Conservation (phyloP, 2,888 invertebrate species). For the Heteropelma amictum region DNA sequence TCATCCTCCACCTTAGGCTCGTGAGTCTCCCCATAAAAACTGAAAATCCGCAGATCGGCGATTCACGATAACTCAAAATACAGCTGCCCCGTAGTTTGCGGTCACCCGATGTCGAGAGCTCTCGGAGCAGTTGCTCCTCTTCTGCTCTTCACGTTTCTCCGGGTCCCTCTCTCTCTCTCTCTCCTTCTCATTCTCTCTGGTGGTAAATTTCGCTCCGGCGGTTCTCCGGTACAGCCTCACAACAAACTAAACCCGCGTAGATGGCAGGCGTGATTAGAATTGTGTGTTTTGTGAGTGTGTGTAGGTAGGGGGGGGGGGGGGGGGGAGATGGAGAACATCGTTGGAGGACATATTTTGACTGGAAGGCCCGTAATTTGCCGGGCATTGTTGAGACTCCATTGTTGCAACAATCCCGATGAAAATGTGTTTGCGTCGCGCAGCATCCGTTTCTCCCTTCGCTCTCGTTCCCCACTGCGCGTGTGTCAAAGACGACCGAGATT, state of each 20-base stretch:
- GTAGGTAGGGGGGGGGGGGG: too few relatives aligned
- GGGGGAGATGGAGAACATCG: constrained; percentile 52
- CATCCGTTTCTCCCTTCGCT: constrained; percentile 10
- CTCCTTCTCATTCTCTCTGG: constrained; percentile 18
- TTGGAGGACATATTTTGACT: constrained; percentile 73
- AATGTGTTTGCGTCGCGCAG: constrained; percentile 24
- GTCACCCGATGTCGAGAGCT: constrained; percentile 66
- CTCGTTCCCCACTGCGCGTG: too few relatives aligned
- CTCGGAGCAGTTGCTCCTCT: constrained; percentile 23
- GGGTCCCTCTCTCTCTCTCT: constrained; percentile 16
- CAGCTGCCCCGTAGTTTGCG: constrained; percentile 75
- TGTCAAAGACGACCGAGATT: constrained; percentile 32
- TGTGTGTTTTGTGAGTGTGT: constrained; percentile 24
- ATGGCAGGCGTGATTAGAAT: constrained; percentile 61
- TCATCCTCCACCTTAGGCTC: constrained; percentile 3
- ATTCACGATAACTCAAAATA: constrained; percentile 75
- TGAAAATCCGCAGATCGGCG: constrained; percentile 75
- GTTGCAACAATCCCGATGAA: constrained; percentile 62
- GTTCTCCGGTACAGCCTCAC: constrained; percentile 27
- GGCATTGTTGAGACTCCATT: constrained; percentile 69
- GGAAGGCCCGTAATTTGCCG: constrained; percentile 73
- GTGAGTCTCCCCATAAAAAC: constrained; percentile 57
- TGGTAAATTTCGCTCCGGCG: constrained; percentile 33
- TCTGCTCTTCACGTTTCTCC: too few relatives aligned
- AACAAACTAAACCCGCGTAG: constrained; percentile 50